Evolutionary conservation across 1,140 invertebrate species (phyloP).

Genomic region (Leptopilina boulardi): DNA sequence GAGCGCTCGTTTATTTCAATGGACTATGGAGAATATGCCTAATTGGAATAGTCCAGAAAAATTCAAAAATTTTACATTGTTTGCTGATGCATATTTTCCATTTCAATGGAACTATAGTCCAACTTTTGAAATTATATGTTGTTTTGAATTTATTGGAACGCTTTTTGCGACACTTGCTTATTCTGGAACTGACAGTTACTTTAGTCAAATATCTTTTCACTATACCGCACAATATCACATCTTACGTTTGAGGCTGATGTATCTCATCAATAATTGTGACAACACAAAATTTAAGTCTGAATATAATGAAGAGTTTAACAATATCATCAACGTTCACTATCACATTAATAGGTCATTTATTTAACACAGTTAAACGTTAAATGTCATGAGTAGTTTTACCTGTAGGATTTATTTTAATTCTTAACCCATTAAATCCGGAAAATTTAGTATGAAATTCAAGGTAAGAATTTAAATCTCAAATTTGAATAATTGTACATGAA

Average conservation of each 20-base stretch:
- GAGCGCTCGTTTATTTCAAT: background rate
- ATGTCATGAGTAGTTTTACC: too few species aligned
- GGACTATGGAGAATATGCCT: background rate
- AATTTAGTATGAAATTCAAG: too few species aligned
- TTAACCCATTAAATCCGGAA: too few species aligned
- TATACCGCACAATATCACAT: slow-evolving; percentile 4
- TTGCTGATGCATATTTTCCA: slow-evolving; percentile 38
- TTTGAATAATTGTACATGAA: too few species aligned
- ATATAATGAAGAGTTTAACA: background rate
- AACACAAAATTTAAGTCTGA: background rate
- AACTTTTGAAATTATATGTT: slow-evolving; percentile 42
- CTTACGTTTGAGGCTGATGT: background rate
- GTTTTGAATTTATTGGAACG: slow-evolving; percentile 19
- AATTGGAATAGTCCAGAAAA: background rate
- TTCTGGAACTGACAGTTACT: slow-evolving; percentile 38
- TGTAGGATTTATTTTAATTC: too few species aligned
- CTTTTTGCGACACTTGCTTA: slow-evolving; percentile 13
- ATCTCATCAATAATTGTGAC: slow-evolving; percentile 18
- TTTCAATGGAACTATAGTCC: slow-evolving; percentile 39
- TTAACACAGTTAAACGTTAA: too few species aligned
- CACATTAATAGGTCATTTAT: background rate
- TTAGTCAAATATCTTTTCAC: slow-evolving; percentile 24
- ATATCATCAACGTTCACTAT: background rate
- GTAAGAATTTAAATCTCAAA: too few species aligned
- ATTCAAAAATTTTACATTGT: slow-evolving; percentile 1